Evolutionary conservation across 2,113 vertebrate species (phyloP).

Genomic region (Larimichthys polyactis): DNA sequence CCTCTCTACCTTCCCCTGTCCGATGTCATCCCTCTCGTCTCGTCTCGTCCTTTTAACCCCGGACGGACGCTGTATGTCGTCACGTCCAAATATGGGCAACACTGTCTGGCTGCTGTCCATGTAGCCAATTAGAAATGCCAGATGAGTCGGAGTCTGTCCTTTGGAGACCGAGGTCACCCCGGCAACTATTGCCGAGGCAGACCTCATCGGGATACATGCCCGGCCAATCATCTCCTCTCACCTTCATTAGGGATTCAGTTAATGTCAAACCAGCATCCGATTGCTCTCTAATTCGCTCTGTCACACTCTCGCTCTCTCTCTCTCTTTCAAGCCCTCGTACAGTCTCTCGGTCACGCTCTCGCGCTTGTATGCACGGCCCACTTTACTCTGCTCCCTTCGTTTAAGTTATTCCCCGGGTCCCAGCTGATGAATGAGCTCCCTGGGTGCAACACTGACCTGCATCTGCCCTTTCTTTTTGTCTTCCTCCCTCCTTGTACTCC

Average conservation of each 20-base stretch:
- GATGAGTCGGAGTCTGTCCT: conserved; percentile 66
- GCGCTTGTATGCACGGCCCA: background rate
- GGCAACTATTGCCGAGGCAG: conserved; percentile 46
- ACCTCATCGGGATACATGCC: conserved; percentile 43
- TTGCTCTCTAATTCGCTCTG: conserved; percentile 43
- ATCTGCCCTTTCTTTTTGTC: conserved; percentile 26
- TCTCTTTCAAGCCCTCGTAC: conserved; percentile 1
- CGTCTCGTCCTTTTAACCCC: conserved; percentile 65
- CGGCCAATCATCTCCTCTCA: conserved; percentile 66
- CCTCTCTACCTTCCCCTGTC: background rate
- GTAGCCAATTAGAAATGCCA: conserved; percentile 69
- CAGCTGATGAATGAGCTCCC: conserved; percentile 48
- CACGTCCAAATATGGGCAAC: conserved; percentile 43
- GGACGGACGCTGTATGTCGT: conserved; percentile 34
- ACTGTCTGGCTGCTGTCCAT: conserved; percentile 58
- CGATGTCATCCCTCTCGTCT: background rate
- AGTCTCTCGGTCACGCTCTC: background rate
- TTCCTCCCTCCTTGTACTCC: background rate
- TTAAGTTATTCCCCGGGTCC: conserved; percentile 41
- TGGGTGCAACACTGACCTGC: conserved; percentile 37
- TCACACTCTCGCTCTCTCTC: conserved; percentile 26
- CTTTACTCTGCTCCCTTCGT: conserved; percentile 12
- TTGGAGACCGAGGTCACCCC: conserved; percentile 66
- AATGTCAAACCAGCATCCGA: conserved; percentile 62
- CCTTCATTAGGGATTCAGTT: conserved; percentile 72